Percentiles rank a stretch among this genome's conserved stretches.
phyloP scores from a whole-genome alignment of 2,888 invertebrate species.

The Synanthedon vespiformis region DNA sequence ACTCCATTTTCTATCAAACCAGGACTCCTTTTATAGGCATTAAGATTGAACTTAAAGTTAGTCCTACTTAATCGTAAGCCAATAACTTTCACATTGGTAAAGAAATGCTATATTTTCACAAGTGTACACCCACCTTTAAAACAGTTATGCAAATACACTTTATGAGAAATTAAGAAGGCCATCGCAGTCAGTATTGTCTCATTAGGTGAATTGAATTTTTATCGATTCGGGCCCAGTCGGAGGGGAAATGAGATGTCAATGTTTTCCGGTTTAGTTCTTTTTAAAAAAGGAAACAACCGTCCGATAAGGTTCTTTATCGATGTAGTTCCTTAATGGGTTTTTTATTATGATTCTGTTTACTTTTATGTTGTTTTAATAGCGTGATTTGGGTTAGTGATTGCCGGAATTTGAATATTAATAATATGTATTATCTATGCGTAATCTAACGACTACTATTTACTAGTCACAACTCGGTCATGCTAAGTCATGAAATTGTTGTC shows the following conservation, averaged over 20 bases:
- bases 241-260: constrained; percentile 24
- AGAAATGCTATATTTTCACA: not conserved
- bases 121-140: constrained; percentile 2
- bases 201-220: constrained; percentile 20
- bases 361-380: not conserved
- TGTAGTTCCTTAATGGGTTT: not conserved
- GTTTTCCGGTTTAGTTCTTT: constrained; percentile 1
- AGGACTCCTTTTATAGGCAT: too few relatives aligned
- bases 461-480: too few relatives aligned
- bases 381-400: too few relatives aligned
- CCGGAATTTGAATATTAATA: too few relatives aligned
- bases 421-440: too few relatives aligned
- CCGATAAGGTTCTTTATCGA: not conserved
- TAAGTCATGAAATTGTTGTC: too few relatives aligned
- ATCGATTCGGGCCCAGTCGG: constrained; percentile 9
- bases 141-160: constrained; percentile 13
- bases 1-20: too few relatives aligned
- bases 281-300: not conserved
- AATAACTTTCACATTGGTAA: too few relatives aligned
- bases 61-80: too few relatives aligned
- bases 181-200: constrained; percentile 12
- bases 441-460: too few relatives aligned
- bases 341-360: not conserved
- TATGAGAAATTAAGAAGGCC: constrained; percentile 12
- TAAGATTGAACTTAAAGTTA: too few relatives aligned